Evolutionary conservation across 2,888 invertebrate genomes (phyloP).

Genomic region (Mimachlamys varia): DNA sequence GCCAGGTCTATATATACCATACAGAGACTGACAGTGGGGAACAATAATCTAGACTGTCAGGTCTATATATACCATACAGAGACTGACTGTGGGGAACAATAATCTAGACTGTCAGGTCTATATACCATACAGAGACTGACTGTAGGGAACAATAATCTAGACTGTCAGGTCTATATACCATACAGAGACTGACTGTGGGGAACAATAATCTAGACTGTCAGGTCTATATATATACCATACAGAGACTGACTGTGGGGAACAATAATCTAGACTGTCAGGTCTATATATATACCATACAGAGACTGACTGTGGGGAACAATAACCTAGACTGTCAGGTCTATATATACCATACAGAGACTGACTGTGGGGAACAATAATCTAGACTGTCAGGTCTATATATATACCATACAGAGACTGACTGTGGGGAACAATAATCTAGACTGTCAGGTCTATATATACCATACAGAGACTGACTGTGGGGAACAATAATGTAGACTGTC

Average conservation of each 20-base stretch:
- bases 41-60: not conserved
- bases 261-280: not conserved
- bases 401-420: not conserved
- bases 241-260: not conserved
- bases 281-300: not conserved
- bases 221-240: not conserved
- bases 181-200: not conserved
- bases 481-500: not conserved
- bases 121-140: not conserved
- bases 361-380: not conserved
- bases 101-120: not conserved
- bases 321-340: not conserved
- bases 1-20: not conserved
- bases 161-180: not conserved
- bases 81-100: not conserved
- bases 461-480: not conserved
- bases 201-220: not conserved
- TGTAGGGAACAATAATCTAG: not conserved
- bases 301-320: not conserved
- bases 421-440: not conserved
- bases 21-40: not conserved
- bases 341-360: not conserved
- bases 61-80: not conserved
- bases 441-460: not conserved
- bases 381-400: not conserved